Evolutionary conservation across 2,113 vertebrate species (phyloP), one percentile per base, ranked within the genome.

Genomic region (Trichechus manatus): DNA sequence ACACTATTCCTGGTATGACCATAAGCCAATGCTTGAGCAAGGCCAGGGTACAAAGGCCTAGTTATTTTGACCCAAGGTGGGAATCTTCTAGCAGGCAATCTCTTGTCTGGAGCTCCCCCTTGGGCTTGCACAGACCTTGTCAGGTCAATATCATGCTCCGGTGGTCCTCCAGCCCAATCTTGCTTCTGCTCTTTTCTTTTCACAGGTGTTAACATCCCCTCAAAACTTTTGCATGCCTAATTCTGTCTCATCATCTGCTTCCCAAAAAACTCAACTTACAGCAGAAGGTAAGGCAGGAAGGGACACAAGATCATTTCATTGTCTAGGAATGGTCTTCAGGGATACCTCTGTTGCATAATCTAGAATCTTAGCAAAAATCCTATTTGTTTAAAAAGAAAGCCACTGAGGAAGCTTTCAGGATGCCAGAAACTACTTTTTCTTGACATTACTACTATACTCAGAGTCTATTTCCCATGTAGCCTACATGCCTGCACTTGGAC

Each of bases 361-460:
- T 85, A 66, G 78, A 53, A 87, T n/a, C 63, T 86, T 83, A 91
- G 94, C 42, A 88, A 31, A 90, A 81, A 33, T 15, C 22, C 23
- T 72, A 14, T 53, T 84, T 92, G 29, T 59, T 79, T 31, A 83
- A 50, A 64, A 44, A 22, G 36, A 42, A 64, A 83, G 39, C n/a
- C 68, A 82, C 13, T 22, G 13, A 31, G 22, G 72, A 92, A 19
- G 50, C 61, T 36, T 10, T 27, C 17, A 33, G 63, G 23, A 61
- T 68, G 3, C 77, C 79, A 47, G 75, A 47, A 59, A 39, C n/a
- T 22, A 13, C 53, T 50, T 0, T 20, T 17, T 70, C 36, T 5
- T 17, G 33, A n/a, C 31, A 10, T 61, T 22, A 72, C 17, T 27
- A 64, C 20, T 25, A 1, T 53, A 42, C 39, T 59, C 39, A 23